Conservation (phyloP, 92 coral and sea anemone species). For the Hydrozoanthus gracilis region DNA sequence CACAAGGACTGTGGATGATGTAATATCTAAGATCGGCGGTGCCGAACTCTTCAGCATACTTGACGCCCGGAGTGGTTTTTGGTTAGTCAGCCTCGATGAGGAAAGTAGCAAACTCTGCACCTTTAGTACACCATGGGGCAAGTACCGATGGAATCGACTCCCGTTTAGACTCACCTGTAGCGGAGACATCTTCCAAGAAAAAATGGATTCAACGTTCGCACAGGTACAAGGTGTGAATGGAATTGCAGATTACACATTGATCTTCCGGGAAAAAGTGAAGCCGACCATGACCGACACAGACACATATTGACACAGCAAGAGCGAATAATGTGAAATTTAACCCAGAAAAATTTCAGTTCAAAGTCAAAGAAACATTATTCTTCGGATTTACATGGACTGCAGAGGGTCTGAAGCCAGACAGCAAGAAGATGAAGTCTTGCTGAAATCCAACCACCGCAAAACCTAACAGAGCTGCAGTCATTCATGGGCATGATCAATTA, state of each 20-base stretch:
- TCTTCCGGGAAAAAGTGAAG: constrained; percentile 52
- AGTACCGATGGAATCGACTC: constrained; percentile 57
- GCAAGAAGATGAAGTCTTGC: constrained; percentile 43
- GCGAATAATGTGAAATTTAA: constrained; percentile 63
- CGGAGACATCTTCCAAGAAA: constrained; percentile 68
- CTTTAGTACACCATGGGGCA: constrained; percentile 75
- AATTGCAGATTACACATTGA: constrained; percentile 70
- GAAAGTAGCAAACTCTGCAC: constrained; percentile 65
- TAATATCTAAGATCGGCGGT: constrained; percentile 62
- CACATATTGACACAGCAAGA: constrained; percentile 64
- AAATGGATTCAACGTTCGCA: constrained; percentile 56
- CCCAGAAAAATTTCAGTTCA: too few relatives aligned
- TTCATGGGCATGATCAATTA: constrained; percentile 67
- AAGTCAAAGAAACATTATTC: constrained; percentile 55
- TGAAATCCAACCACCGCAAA: constrained; percentile 64
- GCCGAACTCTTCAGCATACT: constrained; percentile 67
- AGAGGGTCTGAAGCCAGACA: too few relatives aligned
- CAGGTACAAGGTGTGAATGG: constrained; percentile 55
- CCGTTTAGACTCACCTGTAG: constrained; percentile 62
- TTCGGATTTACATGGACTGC: constrained; percentile 66
- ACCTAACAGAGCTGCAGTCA: too few relatives aligned
- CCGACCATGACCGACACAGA: constrained; percentile 57
- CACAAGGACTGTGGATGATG: constrained; percentile 54
- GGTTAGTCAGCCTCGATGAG: constrained; percentile 57
- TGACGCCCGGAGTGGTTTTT: constrained; percentile 72